Conservation (phyloP, 2,797 vertebrate genomes). For the Gymnoscopelus microlampas region DNA sequence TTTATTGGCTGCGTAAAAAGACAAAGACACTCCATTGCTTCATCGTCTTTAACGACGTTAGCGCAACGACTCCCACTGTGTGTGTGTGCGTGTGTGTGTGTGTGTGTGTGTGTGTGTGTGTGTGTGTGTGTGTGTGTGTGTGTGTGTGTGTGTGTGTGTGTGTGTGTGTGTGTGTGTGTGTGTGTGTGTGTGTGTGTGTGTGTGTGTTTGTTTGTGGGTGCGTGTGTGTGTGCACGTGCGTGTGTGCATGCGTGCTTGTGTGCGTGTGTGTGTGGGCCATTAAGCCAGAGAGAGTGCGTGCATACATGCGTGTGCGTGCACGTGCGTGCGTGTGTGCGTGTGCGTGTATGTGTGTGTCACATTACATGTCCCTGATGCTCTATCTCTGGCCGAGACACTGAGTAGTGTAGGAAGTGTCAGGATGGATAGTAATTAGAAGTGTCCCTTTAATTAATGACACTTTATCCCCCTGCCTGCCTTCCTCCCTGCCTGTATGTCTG, state of each 20-base stretch:
- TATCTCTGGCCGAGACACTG: slow-evolving; percentile 29
- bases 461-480: slow-evolving; percentile 51
- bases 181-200: not conserved
- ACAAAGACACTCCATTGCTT: slow-evolving; percentile 43
- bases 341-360: not conserved
- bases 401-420: slow-evolving; percentile 46
- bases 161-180: not conserved
- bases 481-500: no score
- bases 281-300: no score
- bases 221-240: no score
- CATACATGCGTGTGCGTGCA: no score
- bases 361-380: slow-evolving; percentile 12
- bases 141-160: not conserved
- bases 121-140: not conserved
- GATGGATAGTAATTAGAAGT: slow-evolving; percentile 66
- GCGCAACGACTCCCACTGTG: slow-evolving; percentile 11
- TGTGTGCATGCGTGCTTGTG: no score
- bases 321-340: slow-evolving; percentile 3
- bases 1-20: slow-evolving; percentile 43
- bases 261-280: no score
- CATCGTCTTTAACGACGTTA: slow-evolving; percentile 38
- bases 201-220: no score
- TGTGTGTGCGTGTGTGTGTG: slow-evolving; percentile 8
- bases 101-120: not conserved
- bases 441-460: slow-evolving; percentile 75